Evolutionary conservation across 1,140 invertebrate genomes (phyloP).

Genomic region (Mizuhopecten yessoensis): DNA sequence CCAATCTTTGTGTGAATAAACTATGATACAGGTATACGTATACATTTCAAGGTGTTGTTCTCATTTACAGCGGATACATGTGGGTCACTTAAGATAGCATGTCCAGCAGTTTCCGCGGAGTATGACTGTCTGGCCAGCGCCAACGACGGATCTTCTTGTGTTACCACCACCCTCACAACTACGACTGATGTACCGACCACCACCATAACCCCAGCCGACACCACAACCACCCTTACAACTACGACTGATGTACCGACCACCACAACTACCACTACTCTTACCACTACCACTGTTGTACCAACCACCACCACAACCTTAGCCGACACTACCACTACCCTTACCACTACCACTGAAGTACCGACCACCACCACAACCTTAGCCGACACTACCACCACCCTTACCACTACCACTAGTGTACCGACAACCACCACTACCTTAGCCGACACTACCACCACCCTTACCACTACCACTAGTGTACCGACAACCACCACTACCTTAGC

Average conservation of each 20-base stretch:
- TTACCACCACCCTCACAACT: slow-evolving; percentile 47
- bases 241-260: slow-evolving; percentile 53
- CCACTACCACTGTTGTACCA: slow-evolving; percentile 52
- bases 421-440: slow-evolving; percentile 42
- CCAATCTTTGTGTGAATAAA: too few relatives aligned
- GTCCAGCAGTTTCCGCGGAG: slow-evolving; percentile 47
- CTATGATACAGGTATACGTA: too few relatives aligned
- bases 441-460: slow-evolving; percentile 51
- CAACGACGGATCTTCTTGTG: slow-evolving; percentile 51
- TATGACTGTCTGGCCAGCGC: slow-evolving; percentile 47
- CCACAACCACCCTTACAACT: slow-evolving; percentile 47
- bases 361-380: background rate
- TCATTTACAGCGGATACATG: background rate
- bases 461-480: background rate
- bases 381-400: slow-evolving; percentile 3
- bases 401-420: slow-evolving; percentile 54
- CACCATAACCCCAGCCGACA: slow-evolving; percentile 41
- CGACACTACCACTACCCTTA: slow-evolving; percentile 48
- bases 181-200: slow-evolving; percentile 40
- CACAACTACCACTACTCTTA: slow-evolving; percentile 44
- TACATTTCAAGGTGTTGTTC: too few relatives aligned
- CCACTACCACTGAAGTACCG: slow-evolving; percentile 49
- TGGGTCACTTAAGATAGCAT: background rate
- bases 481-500: background rate
- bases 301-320: slow-evolving; percentile 47